phyloP scores from a whole-genome alignment of 2,797 vertebrate species.

The Artibeus lituratus region DNA sequence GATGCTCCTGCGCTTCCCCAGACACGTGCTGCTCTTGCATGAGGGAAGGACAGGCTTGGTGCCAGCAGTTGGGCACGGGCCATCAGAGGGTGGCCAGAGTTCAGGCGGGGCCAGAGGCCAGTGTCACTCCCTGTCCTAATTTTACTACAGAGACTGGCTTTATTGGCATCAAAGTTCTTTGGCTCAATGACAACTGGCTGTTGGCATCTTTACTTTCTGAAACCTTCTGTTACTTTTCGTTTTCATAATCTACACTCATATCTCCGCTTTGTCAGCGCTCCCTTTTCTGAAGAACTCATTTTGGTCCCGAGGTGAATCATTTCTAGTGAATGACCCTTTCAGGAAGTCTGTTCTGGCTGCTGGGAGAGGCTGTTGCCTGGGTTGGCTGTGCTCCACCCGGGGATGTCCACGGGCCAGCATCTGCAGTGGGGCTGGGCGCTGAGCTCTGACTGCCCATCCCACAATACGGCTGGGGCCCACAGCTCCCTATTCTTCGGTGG shows the following conservation, averaged over 20 bases:
- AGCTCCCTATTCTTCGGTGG: neutral
- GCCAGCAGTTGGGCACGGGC: neutral
- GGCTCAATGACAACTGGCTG: neutral
- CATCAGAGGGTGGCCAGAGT: neutral
- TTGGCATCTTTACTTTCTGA: neutral
- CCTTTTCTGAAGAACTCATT: neutral
- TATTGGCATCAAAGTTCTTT: conserved; percentile 23
- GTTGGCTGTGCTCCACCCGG: too few species aligned
- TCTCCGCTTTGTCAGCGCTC: neutral
- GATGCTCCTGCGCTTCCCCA: neutral
- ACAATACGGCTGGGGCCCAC: neutral
- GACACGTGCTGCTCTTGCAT: neutral
- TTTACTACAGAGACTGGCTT: neutral
- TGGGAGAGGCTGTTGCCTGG: neutral
- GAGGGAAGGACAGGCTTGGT: neutral
- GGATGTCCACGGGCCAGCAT: too few species aligned
- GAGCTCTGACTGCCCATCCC: neutral
- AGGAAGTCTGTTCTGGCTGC: neutral
- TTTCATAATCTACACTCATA: neutral
- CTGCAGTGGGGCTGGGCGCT: neutral
- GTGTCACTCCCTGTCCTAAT: neutral
- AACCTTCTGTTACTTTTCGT: neutral
- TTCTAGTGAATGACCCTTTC: neutral
- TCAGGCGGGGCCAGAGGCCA: neutral
- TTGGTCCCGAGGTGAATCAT: neutral